Conservation (phyloP, 2,888 invertebrate species). For the Cheilosia urbana region DNA sequence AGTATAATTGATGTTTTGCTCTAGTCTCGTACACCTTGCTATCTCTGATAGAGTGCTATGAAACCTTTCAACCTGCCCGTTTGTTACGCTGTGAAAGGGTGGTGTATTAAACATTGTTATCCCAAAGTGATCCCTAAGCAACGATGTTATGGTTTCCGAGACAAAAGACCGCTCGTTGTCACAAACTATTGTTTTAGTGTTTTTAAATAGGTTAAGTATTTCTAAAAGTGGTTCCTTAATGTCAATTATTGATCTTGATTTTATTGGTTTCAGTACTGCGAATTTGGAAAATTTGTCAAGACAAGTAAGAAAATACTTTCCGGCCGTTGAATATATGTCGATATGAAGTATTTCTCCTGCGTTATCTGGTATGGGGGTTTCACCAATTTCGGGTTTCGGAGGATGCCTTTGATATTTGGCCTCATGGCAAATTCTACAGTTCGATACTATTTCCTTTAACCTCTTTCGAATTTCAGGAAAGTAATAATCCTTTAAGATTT, state of each 20-base stretch:
- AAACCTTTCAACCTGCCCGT: slow-evolving; percentile 53
- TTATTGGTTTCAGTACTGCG: slow-evolving; percentile 25
- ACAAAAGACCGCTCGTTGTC: slow-evolving; percentile 37
- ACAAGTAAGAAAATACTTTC: slow-evolving; percentile 38
- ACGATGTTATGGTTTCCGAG: slow-evolving; percentile 28
- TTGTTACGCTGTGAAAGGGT: slow-evolving; percentile 49
- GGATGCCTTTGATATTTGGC: slow-evolving; percentile 33
- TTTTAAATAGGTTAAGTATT: slow-evolving; percentile 29
- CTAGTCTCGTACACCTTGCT: slow-evolving; percentile 35
- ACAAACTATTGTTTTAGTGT: slow-evolving; percentile 38
- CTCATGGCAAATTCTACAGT: slow-evolving; percentile 20
- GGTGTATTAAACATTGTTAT: slow-evolving; percentile 39
- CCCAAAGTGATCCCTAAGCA: slow-evolving; percentile 38
- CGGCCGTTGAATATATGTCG: slow-evolving; percentile 47
- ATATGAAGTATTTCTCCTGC: slow-evolving; percentile 36
- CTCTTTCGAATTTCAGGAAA: neutral
- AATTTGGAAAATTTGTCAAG: slow-evolving; percentile 48
- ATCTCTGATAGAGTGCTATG: slow-evolving; percentile 54
- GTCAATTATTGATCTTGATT: slow-evolving; percentile 23
- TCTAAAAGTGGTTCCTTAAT: slow-evolving; percentile 33
- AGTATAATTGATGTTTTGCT: slow-evolving; percentile 26
- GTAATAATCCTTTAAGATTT: neutral
- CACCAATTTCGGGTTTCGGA: slow-evolving; percentile 12
- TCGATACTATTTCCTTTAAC: slow-evolving; percentile 33
- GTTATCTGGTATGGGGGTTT: slow-evolving; percentile 23